Percentiles rank a stretch among this genome's conserved stretches.
These are phyloP conservation scores for Halictus quadricinctus DNA, from an alignment of 2,888 invertebrate genomes.

Conservation along the genomic window DNA sequence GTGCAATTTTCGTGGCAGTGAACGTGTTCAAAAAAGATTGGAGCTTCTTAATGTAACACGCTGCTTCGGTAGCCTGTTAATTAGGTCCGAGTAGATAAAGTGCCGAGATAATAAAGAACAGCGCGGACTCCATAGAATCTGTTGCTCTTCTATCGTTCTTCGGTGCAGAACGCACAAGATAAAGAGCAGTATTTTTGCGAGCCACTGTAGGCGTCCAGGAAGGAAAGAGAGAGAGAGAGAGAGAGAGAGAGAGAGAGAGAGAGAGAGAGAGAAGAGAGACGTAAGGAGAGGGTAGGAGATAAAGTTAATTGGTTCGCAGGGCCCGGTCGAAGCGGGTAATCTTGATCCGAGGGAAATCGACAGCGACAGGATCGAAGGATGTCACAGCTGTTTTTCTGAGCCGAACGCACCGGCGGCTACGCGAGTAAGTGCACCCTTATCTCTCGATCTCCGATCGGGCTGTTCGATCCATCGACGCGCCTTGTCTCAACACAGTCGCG, in stretches of 20 bases:
- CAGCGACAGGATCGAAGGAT: conserved; percentile 29
- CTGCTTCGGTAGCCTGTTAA: neutral
- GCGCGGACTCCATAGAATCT: neutral
- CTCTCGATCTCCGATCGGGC: conserved; percentile 30
- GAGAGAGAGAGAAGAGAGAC: neutral
- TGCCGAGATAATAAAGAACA: neutral
- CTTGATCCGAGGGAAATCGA: conserved; percentile 42
- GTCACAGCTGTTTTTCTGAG: conserved; percentile 44
- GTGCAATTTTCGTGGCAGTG: too few species aligned
- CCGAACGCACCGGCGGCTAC: conserved; percentile 18
- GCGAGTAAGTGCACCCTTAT: conserved; percentile 20
- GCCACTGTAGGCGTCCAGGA: neutral
- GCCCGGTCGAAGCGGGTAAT: conserved; percentile 12
- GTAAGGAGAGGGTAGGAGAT: neutral
- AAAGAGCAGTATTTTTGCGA: neutral
- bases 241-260: neutral
- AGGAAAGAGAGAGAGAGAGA: neutral
- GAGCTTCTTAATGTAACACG: too few species aligned
- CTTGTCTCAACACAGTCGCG: neutral
- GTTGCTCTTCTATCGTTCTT: neutral
- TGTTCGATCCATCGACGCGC: conserved; percentile 10
- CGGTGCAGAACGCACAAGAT: neutral
- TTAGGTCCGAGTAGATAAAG: neutral
- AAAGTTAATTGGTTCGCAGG: conserved; percentile 36
- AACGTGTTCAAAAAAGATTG: too few species aligned